Base-by-base conservation (phyloP, 2,797 vertebrate species). In the Mus caroli region DNA sequence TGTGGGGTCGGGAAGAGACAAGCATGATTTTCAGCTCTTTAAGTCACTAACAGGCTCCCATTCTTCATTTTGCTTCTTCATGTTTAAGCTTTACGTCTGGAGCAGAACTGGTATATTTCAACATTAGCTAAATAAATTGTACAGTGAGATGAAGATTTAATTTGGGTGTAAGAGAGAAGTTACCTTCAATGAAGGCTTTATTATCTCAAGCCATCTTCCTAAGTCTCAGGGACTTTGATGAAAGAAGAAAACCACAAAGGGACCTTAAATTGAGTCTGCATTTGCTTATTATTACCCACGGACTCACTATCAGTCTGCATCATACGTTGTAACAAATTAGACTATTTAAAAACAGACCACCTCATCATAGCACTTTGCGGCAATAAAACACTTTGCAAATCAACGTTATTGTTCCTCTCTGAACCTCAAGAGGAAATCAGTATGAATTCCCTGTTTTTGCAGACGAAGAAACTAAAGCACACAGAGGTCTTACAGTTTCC, bases 311-410 rank as follows among this genome's bases (percentile, higher is more conserved):
- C 46, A 71, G n/a, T 88, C 17, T 95, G 92, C 90, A 94, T 84
- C 62, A 80, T 4, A 52, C 6, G 69, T 69, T 73, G 56, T 64
- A 88, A 91, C 67, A 89, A 94, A 91, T 95, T 62, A 96, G 90
- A 56, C 64, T 91, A 92, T 96, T 98, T 90, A 90, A 95, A 97
- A 93, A 89, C 88, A 89, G 86, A 46, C 37, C 75, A 37, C 95
- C 90, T 97, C 83, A 96, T 73, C 86, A 82, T 73, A 93, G 94
- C 79, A 26, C 85, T 97, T 96, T 87, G 93, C 67, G 90, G 76
- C 93, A 95, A 93, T 97, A 97, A 97, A 98, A 96, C 90, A 96
- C 92, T 92, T 96, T 96, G 85, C 96, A 96, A 98, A 95, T 97
- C 94, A 95, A 62, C 91, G 97, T 98, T 92, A 97, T 97, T 95